Evolutionary conservation across 2,113 vertebrate species (phyloP).

Genomic region (Planiliza haematocheilus): DNA sequence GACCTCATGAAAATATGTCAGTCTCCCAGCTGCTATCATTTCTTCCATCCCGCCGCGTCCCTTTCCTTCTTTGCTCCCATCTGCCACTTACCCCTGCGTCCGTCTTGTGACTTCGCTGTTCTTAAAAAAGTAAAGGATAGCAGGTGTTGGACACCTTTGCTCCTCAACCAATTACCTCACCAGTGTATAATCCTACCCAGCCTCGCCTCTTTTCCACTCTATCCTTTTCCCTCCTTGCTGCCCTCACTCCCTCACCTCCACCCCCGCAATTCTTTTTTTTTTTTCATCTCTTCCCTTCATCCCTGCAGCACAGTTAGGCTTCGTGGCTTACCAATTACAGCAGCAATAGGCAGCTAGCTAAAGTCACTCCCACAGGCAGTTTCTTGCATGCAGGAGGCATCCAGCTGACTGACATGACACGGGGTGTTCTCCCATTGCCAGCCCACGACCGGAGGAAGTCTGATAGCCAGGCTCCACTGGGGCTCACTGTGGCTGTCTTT

Average conservation of each 20-base stretch:
- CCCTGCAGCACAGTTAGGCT: slow-evolving; percentile 55
- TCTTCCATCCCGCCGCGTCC: slow-evolving; percentile 34
- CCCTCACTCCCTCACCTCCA: slow-evolving; percentile 58
- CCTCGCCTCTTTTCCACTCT: slow-evolving; percentile 59
- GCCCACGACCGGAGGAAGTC: slow-evolving; percentile 48
- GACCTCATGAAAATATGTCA: slow-evolving; percentile 68
- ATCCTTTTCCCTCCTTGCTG: slow-evolving; percentile 40
- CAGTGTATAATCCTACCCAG: slow-evolving; percentile 63
- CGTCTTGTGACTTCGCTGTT: slow-evolving; percentile 27
- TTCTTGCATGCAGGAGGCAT: slow-evolving; percentile 49
- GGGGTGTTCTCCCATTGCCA: slow-evolving; percentile 45
- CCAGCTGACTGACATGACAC: slow-evolving; percentile 58
- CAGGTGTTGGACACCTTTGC: slow-evolving; percentile 70
- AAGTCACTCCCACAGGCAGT: slow-evolving; percentile 53
- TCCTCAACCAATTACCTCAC: slow-evolving; percentile 71
- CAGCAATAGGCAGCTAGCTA: slow-evolving; percentile 54
- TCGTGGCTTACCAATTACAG: slow-evolving; percentile 71
- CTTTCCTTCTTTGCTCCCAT: slow-evolving; percentile 1
- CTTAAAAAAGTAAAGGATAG: slow-evolving; percentile 59
- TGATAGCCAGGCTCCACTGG: slow-evolving; percentile 50
- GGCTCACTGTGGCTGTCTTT: slow-evolving; percentile 33
- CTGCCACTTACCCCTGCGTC: slow-evolving; percentile 33
- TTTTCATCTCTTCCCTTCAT: slow-evolving; percentile 65
- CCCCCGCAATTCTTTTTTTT: slow-evolving; percentile 55
- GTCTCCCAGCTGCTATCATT: slow-evolving; percentile 49